A percentile compares a stretch with the other conserved stretches of the same genome.
These are phyloP conservation scores for Polypedilum pembai DNA, from an alignment of 1,140 invertebrate species.

Conservation along the genomic window DNA sequence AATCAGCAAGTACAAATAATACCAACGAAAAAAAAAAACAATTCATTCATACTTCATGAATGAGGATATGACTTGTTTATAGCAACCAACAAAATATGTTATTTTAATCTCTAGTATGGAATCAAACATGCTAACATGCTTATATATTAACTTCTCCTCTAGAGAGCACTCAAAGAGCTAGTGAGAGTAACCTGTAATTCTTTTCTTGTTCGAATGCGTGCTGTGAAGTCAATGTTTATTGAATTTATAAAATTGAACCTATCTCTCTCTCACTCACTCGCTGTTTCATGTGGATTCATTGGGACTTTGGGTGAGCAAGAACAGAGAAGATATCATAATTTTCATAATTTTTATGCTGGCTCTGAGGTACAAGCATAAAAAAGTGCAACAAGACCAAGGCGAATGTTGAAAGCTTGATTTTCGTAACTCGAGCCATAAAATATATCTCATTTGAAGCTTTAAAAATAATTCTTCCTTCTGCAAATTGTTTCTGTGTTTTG, in stretches of 20 bases:
- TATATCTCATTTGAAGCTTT: no score
- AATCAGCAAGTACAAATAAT: neutral
- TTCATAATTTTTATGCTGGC: constrained; percentile 15
- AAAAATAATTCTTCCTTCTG: no score
- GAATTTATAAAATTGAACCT: neutral
- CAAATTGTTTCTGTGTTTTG: no score
- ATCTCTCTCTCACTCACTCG: no score
- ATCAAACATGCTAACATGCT: constrained; percentile 4
- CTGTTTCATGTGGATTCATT: neutral
- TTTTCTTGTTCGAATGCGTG: neutral
- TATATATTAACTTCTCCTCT: neutral
- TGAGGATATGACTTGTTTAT: constrained; percentile 13
- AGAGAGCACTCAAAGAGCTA: neutral
- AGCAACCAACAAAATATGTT: neutral
- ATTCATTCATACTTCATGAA: constrained; percentile 17
- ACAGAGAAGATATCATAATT: constrained; percentile 19
- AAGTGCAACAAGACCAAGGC: neutral
- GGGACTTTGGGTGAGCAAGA: neutral
- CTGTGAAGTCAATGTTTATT: constrained; percentile 18
- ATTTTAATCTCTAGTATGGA: constrained; percentile 14
- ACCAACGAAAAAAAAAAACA: neutral
- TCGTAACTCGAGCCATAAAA: no score
- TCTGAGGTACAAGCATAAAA: neutral
- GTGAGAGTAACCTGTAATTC: neutral
- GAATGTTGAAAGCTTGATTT: constrained; percentile 1